These are phyloP conservation scores for Hyperoplus lanceolatus DNA, from an alignment of 2,797 vertebrate species.

Conservation along the genomic window DNA sequence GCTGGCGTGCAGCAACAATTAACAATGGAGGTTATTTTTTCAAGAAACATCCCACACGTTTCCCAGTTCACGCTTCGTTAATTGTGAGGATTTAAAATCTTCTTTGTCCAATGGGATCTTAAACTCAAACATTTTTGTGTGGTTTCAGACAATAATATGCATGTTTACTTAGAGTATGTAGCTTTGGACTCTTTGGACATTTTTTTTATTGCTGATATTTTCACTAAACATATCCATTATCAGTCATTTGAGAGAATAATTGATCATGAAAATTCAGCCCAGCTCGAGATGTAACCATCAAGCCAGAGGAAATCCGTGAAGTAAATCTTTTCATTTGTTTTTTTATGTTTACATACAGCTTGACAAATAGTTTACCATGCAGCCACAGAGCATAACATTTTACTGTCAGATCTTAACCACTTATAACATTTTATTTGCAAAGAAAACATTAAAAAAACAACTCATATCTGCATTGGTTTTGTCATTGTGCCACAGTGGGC, in stretches of 20 bases:
- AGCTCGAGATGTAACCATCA: constrained; percentile 4
- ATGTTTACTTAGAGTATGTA: no score
- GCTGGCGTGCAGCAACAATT: neutral
- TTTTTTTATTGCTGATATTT: neutral
- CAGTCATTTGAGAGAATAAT: neutral
- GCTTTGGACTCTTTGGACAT: neutral
- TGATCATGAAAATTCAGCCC: neutral
- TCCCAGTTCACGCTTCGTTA: no score
- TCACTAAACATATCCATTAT: neutral
- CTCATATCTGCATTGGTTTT: constrained; percentile 12
- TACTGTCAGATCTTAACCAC: constrained; percentile 3
- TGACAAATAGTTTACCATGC: neutral
- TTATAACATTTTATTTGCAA: constrained; percentile 4
- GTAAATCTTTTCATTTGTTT: neutral
- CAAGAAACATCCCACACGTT: no score
- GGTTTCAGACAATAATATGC: no score
- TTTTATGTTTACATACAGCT: neutral
- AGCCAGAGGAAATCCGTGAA: neutral
- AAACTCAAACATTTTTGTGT: no score
- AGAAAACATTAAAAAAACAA: neutral
- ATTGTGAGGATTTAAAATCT: no score
- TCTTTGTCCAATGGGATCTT: no score
- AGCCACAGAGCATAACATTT: neutral
- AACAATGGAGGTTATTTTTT: no score
- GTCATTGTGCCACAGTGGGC: constrained; percentile 12